Evolutionary conservation across 2,113 vertebrate species (phyloP).

Genomic region (Lophotis ruficrista): DNA sequence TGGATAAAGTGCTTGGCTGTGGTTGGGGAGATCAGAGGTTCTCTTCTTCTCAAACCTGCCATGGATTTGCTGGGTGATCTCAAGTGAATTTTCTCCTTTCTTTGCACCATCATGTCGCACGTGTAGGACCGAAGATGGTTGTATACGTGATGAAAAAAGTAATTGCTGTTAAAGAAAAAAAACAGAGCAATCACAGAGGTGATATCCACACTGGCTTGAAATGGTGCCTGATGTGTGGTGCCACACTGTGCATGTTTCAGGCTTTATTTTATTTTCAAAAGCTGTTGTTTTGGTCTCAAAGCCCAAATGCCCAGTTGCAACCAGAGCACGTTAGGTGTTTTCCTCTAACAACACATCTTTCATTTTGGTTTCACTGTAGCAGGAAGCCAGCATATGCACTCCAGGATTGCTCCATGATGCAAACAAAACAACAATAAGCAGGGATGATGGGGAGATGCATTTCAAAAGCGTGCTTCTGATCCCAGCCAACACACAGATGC

Average conservation of each 20-base stretch:
- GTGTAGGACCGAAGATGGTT: neutral
- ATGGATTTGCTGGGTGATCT: conserved; percentile 10
- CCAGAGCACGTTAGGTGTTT: neutral
- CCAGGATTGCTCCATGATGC: neutral
- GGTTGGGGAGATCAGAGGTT: conserved; percentile 39
- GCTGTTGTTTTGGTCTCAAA: neutral
- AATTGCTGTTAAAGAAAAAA: neutral
- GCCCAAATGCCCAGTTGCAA: neutral
- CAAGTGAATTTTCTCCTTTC: conserved; percentile 7
- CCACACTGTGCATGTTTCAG: neutral
- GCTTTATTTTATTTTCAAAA: neutral
- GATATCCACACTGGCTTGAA: neutral
- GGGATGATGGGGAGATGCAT: neutral
- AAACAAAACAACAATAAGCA: neutral
- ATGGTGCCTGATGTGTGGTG: neutral
- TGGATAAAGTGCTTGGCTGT: conserved; percentile 63
- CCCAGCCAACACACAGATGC: fast-evolving
- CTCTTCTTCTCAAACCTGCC: conserved; percentile 2
- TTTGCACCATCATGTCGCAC: neutral
- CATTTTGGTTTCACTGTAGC: neutral
- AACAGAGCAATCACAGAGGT: neutral
- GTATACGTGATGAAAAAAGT: neutral
- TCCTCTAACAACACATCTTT: neutral
- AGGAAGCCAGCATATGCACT: neutral
- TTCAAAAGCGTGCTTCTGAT: neutral